Percentiles rank a stretch among this genome's conserved stretches.
phyloP scores from a whole-genome alignment of 2,888 invertebrate species.

The Chloroclysta siterata region DNA sequence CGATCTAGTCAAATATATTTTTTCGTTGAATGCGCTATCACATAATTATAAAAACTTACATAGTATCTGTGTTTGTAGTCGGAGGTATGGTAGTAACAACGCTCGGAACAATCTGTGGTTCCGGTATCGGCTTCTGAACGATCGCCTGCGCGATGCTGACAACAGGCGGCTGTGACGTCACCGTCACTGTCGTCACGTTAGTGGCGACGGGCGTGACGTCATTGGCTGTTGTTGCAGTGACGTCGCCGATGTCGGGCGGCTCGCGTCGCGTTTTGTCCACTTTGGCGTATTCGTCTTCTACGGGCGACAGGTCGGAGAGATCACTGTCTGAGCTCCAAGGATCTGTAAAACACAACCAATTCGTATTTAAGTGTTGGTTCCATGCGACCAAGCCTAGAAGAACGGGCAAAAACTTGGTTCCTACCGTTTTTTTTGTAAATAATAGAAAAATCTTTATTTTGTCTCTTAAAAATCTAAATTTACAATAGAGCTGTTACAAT shows the following conservation, averaged over 20 bases:
- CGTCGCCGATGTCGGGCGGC: slow-evolving; percentile 77
- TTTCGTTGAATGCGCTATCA: too few relatives aligned
- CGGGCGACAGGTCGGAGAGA: slow-evolving; percentile 92
- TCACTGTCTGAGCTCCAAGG: slow-evolving; percentile 94
- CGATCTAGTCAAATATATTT: too few relatives aligned
- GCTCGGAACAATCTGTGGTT: slow-evolving; percentile 34
- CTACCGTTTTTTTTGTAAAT: too few relatives aligned
- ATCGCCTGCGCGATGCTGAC: slow-evolving; percentile 31
- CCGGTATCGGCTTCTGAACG: slow-evolving; percentile 36
- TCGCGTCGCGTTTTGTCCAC: slow-evolving; percentile 76
- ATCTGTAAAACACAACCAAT: slow-evolving; percentile 64
- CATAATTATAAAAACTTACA: slow-evolving; percentile 47
- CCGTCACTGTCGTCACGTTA: slow-evolving; percentile 31
- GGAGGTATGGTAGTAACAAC: slow-evolving; percentile 14
- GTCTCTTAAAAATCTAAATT: too few relatives aligned
- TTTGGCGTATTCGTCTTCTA: slow-evolving; percentile 86
- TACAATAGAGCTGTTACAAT: too few relatives aligned
- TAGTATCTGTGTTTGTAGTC: slow-evolving; percentile 47
- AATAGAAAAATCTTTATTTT: too few relatives aligned
- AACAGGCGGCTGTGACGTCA: slow-evolving; percentile 32
- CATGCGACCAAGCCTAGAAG: too few relatives aligned
- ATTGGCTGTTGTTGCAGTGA: slow-evolving; percentile 60
- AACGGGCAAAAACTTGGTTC: too few relatives aligned
- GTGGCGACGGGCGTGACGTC: slow-evolving; percentile 41
- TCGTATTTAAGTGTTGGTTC: not conserved